phyloP scores from a whole-genome alignment of 2,888 invertebrate species.

The Mystacides longicornis region DNA sequence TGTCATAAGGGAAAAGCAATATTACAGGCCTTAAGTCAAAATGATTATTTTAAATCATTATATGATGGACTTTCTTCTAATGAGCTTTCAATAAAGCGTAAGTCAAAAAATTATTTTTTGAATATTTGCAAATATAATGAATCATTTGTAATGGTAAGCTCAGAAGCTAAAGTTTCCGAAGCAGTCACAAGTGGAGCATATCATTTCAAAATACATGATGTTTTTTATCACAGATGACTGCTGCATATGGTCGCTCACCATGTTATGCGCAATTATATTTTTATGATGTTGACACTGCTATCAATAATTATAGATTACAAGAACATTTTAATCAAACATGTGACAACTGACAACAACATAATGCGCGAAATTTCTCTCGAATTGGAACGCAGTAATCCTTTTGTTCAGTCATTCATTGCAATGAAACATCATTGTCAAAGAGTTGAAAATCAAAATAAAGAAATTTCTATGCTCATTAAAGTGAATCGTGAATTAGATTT shows the following conservation, averaged over 20 bases:
- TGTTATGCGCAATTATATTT: constrained; percentile 21
- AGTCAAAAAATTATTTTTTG: neutral
- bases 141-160: constrained; percentile 14
- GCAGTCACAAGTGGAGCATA: neutral
- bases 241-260: constrained; percentile 9
- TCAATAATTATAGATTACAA: neutral
- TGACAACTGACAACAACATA: neutral
- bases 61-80: neutral
- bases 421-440: constrained; percentile 17
- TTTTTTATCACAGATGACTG: constrained; percentile 17
- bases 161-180: neutral
- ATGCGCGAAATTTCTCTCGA: constrained; percentile 6
- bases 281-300: constrained; percentile 19
- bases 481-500: constrained; percentile 6
- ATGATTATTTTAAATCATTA: neutral
- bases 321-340: neutral
- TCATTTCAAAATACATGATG: neutral
- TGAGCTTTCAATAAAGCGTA: neutral
- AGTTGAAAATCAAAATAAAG: constrained; percentile 7
- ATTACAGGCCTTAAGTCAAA: neutral
- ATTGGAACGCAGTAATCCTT: constrained; percentile 14
- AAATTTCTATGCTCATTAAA: constrained; percentile 20
- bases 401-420: constrained; percentile 18
- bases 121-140: constrained; percentile 5
- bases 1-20: neutral